phyloP scores from a whole-genome alignment of 2,113 vertebrate species.

The Bettongia penicillata region DNA sequence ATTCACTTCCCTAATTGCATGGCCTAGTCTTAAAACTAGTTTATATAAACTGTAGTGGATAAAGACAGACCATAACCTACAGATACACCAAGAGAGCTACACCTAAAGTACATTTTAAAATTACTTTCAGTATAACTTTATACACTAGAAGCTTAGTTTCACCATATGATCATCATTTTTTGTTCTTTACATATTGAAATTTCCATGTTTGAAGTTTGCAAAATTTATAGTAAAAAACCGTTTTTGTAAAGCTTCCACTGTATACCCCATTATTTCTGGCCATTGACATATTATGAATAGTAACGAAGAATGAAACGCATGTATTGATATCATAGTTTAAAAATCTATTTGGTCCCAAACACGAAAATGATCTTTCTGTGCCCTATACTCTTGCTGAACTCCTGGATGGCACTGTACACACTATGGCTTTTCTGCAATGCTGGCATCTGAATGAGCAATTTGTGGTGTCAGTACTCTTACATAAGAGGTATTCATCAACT shows the following conservation, averaged over 20 bases:
- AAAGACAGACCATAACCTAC: background rate
- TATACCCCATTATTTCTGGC: background rate
- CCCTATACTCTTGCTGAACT: constrained; percentile 10
- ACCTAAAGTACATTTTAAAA: background rate
- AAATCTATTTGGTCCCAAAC: background rate
- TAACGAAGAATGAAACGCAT: background rate
- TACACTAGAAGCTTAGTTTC: background rate
- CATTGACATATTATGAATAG: background rate
- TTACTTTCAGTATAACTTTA: background rate
- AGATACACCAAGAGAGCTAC: background rate
- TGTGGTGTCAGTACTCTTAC: constrained; percentile 10
- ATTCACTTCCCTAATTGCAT: background rate
- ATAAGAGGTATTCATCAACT: background rate
- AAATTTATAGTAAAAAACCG: background rate
- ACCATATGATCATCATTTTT: background rate
- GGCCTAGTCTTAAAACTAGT: background rate
- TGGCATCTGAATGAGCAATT: background rate
- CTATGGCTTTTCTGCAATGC: background rate
- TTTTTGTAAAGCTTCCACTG: background rate
- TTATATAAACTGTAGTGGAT: background rate
- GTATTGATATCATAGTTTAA: background rate
- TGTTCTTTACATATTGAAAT: background rate
- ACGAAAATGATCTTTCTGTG: background rate
- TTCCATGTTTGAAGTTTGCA: background rate
- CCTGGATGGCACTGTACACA: background rate